phyloP scores from a whole-genome alignment of 2,888 invertebrate genomes.

The Eupeodes latifasciatus region DNA sequence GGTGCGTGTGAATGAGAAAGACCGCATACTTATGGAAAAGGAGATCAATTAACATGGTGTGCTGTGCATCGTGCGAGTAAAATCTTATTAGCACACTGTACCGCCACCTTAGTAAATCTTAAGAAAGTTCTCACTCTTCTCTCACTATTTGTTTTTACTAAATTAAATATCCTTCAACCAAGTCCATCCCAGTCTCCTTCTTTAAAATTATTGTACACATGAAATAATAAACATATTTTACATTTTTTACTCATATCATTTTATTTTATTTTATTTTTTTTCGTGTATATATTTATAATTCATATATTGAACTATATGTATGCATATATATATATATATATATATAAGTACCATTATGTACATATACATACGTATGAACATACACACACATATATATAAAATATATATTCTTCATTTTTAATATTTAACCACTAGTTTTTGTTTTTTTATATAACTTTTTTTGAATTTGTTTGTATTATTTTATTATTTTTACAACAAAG shows the following conservation, averaged over 20 bases:
- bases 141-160: too few relatives aligned
- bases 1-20: too few relatives aligned
- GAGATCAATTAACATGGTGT: too few relatives aligned
- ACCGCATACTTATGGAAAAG: too few relatives aligned
- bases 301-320: slow-evolving; percentile 39
- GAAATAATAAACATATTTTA: slow-evolving; percentile 31
- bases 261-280: slow-evolving; percentile 44
- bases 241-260: slow-evolving; percentile 35
- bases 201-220: too few relatives aligned
- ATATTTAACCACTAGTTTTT: slow-evolving; percentile 28
- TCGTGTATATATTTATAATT: slow-evolving; percentile 34
- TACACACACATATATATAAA: slow-evolving; percentile 34
- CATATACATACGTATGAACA: slow-evolving; percentile 40
- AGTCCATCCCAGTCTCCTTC: too few relatives aligned
- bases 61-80: too few relatives aligned
- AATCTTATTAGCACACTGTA: too few relatives aligned
- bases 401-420: slow-evolving; percentile 23
- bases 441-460: slow-evolving; percentile 25
- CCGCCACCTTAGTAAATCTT: too few relatives aligned
- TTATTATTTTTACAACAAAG: slow-evolving; percentile 46
- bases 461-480: slow-evolving; percentile 11
- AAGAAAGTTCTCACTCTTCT: too few relatives aligned
- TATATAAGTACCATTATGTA: slow-evolving; percentile 6
- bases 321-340: slow-evolving; percentile 7
- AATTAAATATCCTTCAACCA: too few relatives aligned